Percentiles rank a stretch among this genome's conserved stretches.
Conservation (phyloP, 2,888 invertebrate genomes). For the Linnaemya vulpina region DNA sequence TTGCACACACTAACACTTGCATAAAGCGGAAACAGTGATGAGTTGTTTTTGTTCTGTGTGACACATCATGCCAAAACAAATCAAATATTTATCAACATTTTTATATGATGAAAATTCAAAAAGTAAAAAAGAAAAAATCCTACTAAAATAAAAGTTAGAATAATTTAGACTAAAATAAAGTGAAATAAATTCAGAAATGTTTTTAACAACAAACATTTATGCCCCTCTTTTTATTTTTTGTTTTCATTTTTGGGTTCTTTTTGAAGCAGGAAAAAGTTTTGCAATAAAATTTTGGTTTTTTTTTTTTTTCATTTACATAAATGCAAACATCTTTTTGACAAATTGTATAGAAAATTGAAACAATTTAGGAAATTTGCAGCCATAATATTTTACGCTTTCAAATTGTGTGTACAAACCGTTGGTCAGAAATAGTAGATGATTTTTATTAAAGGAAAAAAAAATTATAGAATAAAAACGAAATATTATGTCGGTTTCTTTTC, state of each 20-base stretch:
- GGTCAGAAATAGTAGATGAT: background rate
- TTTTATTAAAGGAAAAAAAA: background rate
- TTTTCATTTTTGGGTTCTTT: slow-evolving; percentile 7
- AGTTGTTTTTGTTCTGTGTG: slow-evolving; percentile 32
- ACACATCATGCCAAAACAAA: slow-evolving; percentile 50
- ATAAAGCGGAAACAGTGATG: slow-evolving; percentile 49
- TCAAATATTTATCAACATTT: slow-evolving; percentile 59
- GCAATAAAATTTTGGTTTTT: no score
- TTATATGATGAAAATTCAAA: slow-evolving; percentile 32
- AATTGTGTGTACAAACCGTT: background rate
- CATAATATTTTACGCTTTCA: background rate
- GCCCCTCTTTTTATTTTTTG: slow-evolving; percentile 25
- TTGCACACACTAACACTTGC: background rate
- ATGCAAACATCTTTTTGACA: slow-evolving; percentile 29
- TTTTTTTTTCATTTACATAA: background rate
- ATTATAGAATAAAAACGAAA: no score
- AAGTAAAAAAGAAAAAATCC: background rate
- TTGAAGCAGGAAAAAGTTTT: slow-evolving; percentile 1
- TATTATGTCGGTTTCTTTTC: no score
- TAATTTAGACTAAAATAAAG: slow-evolving; percentile 20
- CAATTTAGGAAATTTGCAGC: slow-evolving; percentile 4
- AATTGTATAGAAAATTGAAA: slow-evolving; percentile 39
- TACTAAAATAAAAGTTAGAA: background rate
- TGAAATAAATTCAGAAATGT: slow-evolving; percentile 39
- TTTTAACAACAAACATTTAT: slow-evolving; percentile 40